These are phyloP conservation scores for Heliconius ethilla DNA, from an alignment of 2,888 invertebrate genomes.

Conservation along the genomic window DNA sequence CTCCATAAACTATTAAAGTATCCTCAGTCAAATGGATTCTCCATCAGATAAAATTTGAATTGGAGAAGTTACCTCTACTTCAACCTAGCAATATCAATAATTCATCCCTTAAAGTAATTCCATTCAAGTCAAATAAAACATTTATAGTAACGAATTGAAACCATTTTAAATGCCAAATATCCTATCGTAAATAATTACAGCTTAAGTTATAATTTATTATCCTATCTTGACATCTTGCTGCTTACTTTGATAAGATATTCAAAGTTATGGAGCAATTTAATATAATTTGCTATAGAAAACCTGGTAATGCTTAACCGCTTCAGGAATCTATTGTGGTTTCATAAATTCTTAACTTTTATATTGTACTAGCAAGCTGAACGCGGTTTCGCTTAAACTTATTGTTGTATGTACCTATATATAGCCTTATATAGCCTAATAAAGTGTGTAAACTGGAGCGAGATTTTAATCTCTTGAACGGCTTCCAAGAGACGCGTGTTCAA, in stretches of 20 bases:
- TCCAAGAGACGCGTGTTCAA: no score
- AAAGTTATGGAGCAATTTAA: conserved; percentile 5
- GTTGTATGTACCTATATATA: no score
- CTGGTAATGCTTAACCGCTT: not conserved
- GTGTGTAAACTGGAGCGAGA: no score
- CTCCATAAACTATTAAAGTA: no score
- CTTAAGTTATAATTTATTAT: conserved; percentile 24
- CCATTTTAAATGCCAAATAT: conserved; percentile 16
- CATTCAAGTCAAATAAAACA: conserved; percentile 9
- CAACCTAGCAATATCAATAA: conserved; percentile 1
- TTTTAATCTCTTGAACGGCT: no score
- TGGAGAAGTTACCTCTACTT: not conserved
- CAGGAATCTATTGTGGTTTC: no score
- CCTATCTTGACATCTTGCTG: conserved; percentile 15
- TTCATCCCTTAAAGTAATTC: conserved; percentile 2
- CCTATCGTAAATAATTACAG: conserved; percentile 23
- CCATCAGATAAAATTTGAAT: no score
- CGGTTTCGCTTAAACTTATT: no score
- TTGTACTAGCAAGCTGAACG: no score
- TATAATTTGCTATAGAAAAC: not conserved
- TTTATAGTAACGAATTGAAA: conserved; percentile 15
- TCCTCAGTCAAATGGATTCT: no score
- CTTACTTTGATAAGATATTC: conserved; percentile 15
- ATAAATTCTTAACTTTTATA: no score
- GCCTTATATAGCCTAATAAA: no score